Conservation (phyloP, 2,888 invertebrate genomes). For the Temnothorax unifasciatus region DNA sequence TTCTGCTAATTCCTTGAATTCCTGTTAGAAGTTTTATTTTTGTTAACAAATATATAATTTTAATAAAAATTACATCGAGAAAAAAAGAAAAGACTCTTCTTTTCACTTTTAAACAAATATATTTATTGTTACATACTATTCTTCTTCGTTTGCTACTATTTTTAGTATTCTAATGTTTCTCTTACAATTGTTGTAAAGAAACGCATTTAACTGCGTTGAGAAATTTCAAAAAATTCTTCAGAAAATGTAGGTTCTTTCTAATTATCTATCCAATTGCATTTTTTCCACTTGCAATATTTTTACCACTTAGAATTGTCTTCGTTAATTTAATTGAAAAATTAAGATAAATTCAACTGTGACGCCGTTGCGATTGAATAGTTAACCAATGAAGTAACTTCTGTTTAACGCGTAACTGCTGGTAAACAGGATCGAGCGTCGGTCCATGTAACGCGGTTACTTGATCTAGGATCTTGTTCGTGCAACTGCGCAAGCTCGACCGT, state of each 20-base stretch:
- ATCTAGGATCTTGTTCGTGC: conserved; percentile 48
- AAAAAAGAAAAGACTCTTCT: background rate
- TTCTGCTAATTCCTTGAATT: background rate
- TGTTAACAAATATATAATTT: background rate
- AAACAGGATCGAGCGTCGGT: conserved; percentile 53
- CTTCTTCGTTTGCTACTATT: background rate
- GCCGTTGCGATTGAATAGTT: conserved; percentile 35
- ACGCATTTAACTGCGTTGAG: background rate
- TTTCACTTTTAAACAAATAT: background rate
- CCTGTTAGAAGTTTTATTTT: background rate
- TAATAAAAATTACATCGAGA: background rate
- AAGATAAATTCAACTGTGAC: background rate
- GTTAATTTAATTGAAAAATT: conserved; percentile 40
- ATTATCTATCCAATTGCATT: background rate
- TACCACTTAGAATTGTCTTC: background rate
- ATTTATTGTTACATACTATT: background rate
- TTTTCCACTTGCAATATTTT: background rate
- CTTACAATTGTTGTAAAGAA: background rate
- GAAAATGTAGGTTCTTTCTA: background rate
- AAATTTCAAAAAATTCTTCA: background rate
- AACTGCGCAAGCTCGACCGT: conserved; percentile 52
- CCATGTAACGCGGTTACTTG: conserved; percentile 56
- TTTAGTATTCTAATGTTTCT: background rate
- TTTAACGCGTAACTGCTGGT: conserved; percentile 38
- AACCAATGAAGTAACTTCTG: conserved; percentile 48